Conservation (phyloP, 2,113 vertebrate genomes). For the Heterochromis multidens region DNA sequence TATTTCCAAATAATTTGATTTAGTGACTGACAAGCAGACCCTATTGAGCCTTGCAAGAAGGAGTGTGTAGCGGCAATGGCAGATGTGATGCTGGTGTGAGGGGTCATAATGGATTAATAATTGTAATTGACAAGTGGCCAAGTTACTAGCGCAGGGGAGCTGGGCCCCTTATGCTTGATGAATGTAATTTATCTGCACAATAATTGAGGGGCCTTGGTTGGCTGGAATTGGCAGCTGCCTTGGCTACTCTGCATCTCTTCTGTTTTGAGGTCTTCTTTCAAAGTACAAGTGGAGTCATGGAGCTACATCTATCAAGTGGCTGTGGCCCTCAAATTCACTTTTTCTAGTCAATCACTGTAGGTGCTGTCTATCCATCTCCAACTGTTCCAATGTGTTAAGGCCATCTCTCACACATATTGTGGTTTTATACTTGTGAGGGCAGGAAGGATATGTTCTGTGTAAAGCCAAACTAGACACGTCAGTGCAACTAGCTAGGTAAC, state of each 20-base stretch:
- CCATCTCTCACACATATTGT: not conserved
- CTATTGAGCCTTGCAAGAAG: not conserved
- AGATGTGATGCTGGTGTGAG: not conserved
- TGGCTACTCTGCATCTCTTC: not conserved
- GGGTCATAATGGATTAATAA: conserved; percentile 49
- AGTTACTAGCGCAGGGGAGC: not conserved
- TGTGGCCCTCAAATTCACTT: not conserved
- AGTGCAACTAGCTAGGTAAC: not conserved
- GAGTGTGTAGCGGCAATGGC: not conserved
- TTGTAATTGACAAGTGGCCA: conserved; percentile 46
- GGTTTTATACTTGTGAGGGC: not conserved
- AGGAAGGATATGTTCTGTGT: not conserved
- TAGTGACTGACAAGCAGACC: conserved; percentile 35
- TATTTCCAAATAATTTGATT: conserved; percentile 61
- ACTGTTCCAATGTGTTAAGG: not conserved
- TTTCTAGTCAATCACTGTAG: not conserved
- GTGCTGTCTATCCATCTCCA: not conserved
- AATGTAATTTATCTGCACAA: conserved; percentile 33
- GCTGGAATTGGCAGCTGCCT: not conserved
- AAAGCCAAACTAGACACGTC: not conserved
- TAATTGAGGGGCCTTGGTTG: conserved; percentile 9
- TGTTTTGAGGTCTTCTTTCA: conserved; percentile 2
- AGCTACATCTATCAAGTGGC: not conserved
- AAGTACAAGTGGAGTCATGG: not conserved
- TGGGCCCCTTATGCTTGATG: conserved; percentile 11